These are phyloP conservation scores for Centropus bengalensis DNA, from an alignment of 2,113 vertebrate species.

Conservation along the genomic window DNA sequence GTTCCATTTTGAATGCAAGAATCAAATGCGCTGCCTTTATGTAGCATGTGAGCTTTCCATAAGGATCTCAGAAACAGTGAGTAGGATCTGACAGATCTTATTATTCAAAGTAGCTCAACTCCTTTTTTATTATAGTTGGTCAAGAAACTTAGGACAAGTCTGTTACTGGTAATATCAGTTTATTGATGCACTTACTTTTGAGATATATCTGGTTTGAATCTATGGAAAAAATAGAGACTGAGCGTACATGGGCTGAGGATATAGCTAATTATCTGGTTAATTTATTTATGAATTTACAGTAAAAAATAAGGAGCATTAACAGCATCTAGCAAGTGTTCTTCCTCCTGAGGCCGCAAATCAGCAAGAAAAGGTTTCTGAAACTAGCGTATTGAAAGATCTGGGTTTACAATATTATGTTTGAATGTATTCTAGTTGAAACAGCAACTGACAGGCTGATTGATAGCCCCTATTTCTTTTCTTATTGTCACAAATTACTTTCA, in stretches of 20 bases:
- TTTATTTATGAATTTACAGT: slow-evolving; percentile 70
- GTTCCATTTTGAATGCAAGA: not conserved
- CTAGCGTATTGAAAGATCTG: slow-evolving; percentile 36
- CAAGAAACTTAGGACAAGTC: slow-evolving; percentile 63
- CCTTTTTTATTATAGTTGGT: slow-evolving; percentile 61
- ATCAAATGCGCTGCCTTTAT: slow-evolving; percentile 6
- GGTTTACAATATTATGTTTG: slow-evolving; percentile 55
- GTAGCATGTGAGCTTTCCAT: slow-evolving; percentile 19
- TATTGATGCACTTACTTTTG: slow-evolving; percentile 54
- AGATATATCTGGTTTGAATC: slow-evolving; percentile 67
- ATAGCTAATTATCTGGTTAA: slow-evolving; percentile 54
- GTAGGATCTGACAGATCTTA: slow-evolving; percentile 45
- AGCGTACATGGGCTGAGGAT: slow-evolving; percentile 24
- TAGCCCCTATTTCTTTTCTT: slow-evolving; percentile 67
- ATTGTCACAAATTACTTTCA: slow-evolving; percentile 67
- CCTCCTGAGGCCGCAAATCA: slow-evolving; percentile 56
- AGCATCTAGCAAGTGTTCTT: slow-evolving; percentile 35
- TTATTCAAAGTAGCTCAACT: slow-evolving; percentile 51
- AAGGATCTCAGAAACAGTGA: slow-evolving; percentile 18
- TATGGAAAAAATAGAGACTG: slow-evolving; percentile 42
- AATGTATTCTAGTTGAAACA: slow-evolving; percentile 62
- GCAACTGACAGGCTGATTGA: slow-evolving; percentile 65
- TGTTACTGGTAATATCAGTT: slow-evolving; percentile 59
- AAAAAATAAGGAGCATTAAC: slow-evolving; percentile 55
- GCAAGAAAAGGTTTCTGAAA: slow-evolving; percentile 23